Evolutionary conservation across 2,888 invertebrate genomes (phyloP).

Genomic region (Agrochola lota): DNA sequence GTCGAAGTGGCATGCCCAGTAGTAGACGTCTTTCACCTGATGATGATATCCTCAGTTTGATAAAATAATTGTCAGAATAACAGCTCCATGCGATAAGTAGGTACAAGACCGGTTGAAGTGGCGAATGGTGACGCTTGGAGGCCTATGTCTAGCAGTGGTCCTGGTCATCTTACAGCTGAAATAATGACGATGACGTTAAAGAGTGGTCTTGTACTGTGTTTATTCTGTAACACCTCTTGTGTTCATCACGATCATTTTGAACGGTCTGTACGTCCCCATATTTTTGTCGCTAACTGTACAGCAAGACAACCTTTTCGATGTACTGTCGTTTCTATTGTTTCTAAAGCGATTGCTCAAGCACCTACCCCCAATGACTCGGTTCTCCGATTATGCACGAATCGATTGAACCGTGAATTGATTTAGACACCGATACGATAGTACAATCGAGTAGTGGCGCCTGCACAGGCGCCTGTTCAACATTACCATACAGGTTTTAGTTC

Average conservation of each 20-base stretch:
- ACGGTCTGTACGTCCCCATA: neutral
- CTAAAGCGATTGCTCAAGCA: constrained; percentile 61
- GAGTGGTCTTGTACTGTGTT: neutral
- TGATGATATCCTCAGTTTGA: neutral
- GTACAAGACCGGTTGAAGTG: neutral
- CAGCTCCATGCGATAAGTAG: neutral
- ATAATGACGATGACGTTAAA: neutral
- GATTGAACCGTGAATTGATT: constrained; percentile 73
- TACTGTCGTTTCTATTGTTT: constrained; percentile 68
- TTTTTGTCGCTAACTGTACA: constrained; percentile 48
- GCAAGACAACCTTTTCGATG: constrained; percentile 69
- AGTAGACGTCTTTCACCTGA: too few relatives aligned
- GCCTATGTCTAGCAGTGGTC: neutral
- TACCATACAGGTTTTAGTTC: constrained; percentile 50
- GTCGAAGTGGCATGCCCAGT: neutral
- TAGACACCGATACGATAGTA: constrained; percentile 70
- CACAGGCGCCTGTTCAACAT: constrained; percentile 59
- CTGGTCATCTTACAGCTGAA: neutral
- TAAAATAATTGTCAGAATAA: neutral
- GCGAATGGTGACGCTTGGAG: neutral
- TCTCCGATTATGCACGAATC: constrained; percentile 65
- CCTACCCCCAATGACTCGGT: constrained; percentile 61
- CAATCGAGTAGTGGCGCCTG: constrained; percentile 68
- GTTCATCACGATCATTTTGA: neutral
- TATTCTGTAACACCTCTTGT: neutral